phyloP scores from a whole-genome alignment of 1,140 invertebrate species.

The Acromyrmex charruanus region DNA sequence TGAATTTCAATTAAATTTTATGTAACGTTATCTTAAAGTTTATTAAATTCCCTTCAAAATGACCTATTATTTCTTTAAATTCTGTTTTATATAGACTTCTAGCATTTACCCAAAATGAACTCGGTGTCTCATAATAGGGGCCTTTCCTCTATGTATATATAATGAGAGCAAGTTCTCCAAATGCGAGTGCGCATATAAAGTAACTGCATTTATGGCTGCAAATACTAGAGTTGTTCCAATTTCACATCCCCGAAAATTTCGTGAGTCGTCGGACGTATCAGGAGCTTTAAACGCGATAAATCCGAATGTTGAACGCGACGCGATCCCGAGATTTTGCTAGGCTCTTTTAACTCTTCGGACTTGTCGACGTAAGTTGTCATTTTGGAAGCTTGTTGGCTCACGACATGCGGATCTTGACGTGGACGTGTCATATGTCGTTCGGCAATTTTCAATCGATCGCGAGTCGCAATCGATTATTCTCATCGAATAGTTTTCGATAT shows the following conservation, averaged over 20 bases:
- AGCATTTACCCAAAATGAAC: too few species aligned
- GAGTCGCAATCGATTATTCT: too few species aligned
- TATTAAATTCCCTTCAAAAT: too few species aligned
- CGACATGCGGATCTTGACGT: too few species aligned
- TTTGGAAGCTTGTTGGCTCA: too few species aligned
- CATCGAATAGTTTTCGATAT: background rate
- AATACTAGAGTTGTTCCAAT: conserved; percentile 68
- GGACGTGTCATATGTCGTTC: too few species aligned
- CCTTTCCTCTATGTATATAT: background rate
- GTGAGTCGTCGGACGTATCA: conserved; percentile 58
- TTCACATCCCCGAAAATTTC: conserved; percentile 70
- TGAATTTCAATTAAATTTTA: too few species aligned
- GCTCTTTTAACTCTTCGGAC: background rate
- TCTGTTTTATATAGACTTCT: too few species aligned
- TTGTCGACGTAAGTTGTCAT: background rate
- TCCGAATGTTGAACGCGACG: conserved; percentile 63
- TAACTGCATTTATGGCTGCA: background rate
- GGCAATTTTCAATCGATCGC: too few species aligned
- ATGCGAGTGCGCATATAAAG: background rate
- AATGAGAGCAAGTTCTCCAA: background rate
- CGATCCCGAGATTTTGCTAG: conserved; percentile 21
- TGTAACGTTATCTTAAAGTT: too few species aligned
- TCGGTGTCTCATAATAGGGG: too few species aligned
- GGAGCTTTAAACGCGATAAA: conserved; percentile 44
- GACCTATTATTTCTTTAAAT: too few species aligned